Conservation (phyloP, 53 echinoderm and acorn worm species). For the Patiria pectinifera region DNA sequence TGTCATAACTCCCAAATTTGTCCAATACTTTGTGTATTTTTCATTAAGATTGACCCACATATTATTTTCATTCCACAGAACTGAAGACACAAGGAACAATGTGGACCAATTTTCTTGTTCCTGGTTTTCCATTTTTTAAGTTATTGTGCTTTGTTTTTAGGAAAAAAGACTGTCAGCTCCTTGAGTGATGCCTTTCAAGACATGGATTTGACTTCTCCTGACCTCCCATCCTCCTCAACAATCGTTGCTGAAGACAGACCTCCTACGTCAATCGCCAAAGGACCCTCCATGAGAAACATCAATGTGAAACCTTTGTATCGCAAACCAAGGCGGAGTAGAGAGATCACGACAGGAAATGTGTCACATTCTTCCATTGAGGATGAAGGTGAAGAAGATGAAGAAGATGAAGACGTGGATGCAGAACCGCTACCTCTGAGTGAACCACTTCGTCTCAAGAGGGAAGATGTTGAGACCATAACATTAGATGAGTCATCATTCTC, state of each 20-base stretch:
- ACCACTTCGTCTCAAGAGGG: background rate
- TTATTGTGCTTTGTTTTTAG: background rate
- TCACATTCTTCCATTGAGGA: background rate
- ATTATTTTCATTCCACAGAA: too few relatives aligned
- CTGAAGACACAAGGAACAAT: background rate
- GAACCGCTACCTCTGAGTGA: constrained; percentile 14
- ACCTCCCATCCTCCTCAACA: background rate
- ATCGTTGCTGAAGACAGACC: background rate
- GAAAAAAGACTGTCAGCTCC: background rate
- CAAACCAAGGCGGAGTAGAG: background rate
- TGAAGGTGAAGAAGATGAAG: too few relatives aligned
- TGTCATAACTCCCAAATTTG: too few relatives aligned
- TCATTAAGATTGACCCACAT: too few relatives aligned
- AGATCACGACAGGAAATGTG: background rate
- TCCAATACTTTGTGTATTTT: too few relatives aligned
- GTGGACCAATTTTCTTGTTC: background rate
- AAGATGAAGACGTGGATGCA: background rate
- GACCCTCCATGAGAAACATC: background rate
- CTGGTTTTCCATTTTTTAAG: background rate
- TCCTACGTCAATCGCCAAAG: background rate
- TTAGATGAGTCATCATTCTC: background rate
- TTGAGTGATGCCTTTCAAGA: background rate
- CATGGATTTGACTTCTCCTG: background rate
- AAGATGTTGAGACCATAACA: background rate
- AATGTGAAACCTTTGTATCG: background rate